These are phyloP conservation scores for Dichetophora obliterata DNA, from an alignment of 2,888 invertebrate species.

Conservation along the genomic window DNA sequence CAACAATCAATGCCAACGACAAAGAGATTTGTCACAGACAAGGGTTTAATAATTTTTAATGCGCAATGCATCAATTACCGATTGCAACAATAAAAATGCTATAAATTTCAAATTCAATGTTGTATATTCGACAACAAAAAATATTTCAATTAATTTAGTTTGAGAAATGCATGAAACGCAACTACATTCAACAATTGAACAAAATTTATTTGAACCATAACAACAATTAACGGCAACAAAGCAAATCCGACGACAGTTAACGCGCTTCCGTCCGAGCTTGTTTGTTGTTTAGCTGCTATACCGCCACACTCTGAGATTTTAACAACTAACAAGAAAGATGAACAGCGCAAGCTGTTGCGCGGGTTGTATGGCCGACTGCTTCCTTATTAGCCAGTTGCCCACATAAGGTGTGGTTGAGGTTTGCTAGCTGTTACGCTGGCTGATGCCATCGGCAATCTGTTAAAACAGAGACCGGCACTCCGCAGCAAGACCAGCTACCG, in stretches of 20 bases:
- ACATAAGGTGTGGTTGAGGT: background rate
- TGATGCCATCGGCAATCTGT: background rate
- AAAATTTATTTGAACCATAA: background rate
- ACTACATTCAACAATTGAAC: background rate
- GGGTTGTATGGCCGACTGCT: background rate
- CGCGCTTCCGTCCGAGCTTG: background rate
- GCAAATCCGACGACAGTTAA: background rate
- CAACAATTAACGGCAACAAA: background rate
- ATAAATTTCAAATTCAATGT: background rate
- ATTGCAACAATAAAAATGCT: background rate
- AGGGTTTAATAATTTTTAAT: background rate
- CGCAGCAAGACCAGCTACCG: too few relatives aligned
- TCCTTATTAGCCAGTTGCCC: background rate
- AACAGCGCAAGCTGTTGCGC: background rate
- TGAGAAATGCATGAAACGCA: background rate
- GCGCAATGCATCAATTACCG: background rate
- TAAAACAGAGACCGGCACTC: too few relatives aligned
- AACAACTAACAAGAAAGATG: background rate
- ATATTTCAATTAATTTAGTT: background rate
- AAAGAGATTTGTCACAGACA: too few relatives aligned
- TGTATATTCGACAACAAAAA: background rate
- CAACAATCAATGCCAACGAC: too few relatives aligned
- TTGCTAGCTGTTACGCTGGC: background rate
- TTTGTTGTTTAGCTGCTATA: background rate
- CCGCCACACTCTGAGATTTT: background rate